These are phyloP conservation scores for Rhadina sibilatrix DNA, from an alignment of 2,113 vertebrate species.

Conservation along the genomic window DNA sequence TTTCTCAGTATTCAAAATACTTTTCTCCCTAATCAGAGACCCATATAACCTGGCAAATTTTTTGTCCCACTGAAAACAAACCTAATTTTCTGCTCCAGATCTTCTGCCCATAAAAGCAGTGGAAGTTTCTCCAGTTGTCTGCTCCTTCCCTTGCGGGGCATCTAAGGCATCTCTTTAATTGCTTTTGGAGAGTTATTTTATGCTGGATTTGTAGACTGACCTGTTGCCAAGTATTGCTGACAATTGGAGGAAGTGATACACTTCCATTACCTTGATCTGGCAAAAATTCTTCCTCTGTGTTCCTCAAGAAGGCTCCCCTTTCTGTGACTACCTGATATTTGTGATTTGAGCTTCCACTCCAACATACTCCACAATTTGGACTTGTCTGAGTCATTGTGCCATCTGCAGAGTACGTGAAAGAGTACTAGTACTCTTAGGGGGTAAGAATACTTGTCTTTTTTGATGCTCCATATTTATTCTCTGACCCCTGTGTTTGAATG, in stretches of 20 bases:
- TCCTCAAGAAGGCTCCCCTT: background rate
- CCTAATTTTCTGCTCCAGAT: conserved; percentile 20
- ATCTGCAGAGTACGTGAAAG: background rate
- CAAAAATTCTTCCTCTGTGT: background rate
- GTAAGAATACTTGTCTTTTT: background rate
- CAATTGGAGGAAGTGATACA: conserved; percentile 59
- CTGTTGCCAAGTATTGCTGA: conserved; percentile 32
- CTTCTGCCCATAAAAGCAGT: background rate
- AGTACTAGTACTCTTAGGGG: background rate
- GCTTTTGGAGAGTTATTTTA: conserved; percentile 1
- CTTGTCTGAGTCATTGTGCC: background rate
- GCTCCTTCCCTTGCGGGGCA: background rate
- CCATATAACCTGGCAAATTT: background rate
- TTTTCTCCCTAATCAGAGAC: background rate
- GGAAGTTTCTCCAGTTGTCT: background rate
- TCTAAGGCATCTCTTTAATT: conserved; percentile 1
- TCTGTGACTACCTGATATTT: background rate
- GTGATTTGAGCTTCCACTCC: background rate
- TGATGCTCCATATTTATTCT: background rate
- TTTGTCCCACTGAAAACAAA: background rate
- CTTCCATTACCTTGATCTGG: conserved; percentile 27
- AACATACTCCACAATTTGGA: background rate
- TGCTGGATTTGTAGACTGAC: background rate
- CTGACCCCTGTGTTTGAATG: background rate
- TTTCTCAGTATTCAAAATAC: background rate